Base-by-base conservation (phyloP, 2,888 invertebrate species). In the Phlogophora meticulosa region DNA sequence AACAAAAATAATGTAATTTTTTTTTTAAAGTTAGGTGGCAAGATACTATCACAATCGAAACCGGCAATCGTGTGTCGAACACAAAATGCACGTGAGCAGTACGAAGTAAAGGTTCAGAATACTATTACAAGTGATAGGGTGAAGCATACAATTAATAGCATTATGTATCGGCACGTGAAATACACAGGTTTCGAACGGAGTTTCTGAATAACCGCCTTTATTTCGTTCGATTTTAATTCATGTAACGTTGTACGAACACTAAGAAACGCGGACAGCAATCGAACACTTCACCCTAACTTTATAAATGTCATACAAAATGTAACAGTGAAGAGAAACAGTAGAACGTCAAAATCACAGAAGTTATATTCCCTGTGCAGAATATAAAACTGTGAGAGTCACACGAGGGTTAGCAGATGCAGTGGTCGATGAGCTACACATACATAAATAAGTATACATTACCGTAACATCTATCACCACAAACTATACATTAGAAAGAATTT, bases 11-110 rank as follows among this genome's bases (percentile, higher is more conserved):
- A 82, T 52, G 17, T 28, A n/a, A n/a, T 38, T 57, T 72, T 58
- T 57, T 63, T 66, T 82, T 84, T 85, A 85, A 76, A 84, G 74
- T 88, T 85, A 85, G 80, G 91, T 93, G 95, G 95, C 95, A 95
- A 95, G 95, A 94, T 87, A 90, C 86, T 95, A 95, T 95, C 94
- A 95, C 94, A 94, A 86, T 87, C 66, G 77, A 85, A 83, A 86
- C 85, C 90, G 90, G 91, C 91, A 90, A 89, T 82, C 76, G 85
- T 88, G 87, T 86, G 78, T 85, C 72, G 62, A 84, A 88, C 87
- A 89, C 86, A 87, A 87, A 86, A 87, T 86, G 83, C 84, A 77
- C 69, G 75, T 87, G 88, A 91, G 89, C 90, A 87, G 87, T 81
- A 68, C 75, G 68, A 75, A 85, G 83, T 86, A 85, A 72, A 67